Percentiles rank a stretch among this genome's conserved stretches.
These are phyloP conservation scores for Ctenopoma kingsleyae DNA, from an alignment of 2,797 vertebrate genomes.

Conservation along the genomic window DNA sequence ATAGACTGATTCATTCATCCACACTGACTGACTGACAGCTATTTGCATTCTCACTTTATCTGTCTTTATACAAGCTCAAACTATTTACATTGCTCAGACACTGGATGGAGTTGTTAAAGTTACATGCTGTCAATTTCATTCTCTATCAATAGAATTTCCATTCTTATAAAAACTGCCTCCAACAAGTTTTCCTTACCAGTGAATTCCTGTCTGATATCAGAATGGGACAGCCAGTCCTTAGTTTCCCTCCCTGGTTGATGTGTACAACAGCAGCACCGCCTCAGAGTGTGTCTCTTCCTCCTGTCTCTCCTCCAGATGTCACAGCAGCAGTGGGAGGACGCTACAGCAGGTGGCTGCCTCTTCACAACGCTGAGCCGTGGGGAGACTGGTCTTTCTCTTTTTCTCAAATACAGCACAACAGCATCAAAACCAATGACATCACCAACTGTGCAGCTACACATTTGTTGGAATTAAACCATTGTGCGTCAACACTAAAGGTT, in stretches of 20 bases:
- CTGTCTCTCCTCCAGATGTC: constrained; percentile 33
- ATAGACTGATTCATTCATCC: neutral
- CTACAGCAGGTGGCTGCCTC: constrained; percentile 44
- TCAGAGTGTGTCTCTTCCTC: constrained; percentile 5
- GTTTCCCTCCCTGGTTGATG: neutral
- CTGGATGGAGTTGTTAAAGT: neutral
- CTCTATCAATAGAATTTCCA: neutral
- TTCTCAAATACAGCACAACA: neutral
- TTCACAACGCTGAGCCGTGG: neutral
- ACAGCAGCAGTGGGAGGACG: constrained; percentile 30
- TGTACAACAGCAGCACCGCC: neutral
- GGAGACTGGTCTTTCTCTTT: neutral
- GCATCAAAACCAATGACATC: constrained; percentile 27
- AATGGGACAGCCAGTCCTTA: neutral
- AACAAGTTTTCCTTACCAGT: constrained; percentile 40
- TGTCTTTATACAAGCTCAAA: neutral
- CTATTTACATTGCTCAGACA: neutral
- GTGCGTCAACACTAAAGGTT: neutral
- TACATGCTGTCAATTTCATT: neutral
- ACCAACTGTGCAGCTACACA: neutral
- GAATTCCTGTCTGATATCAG: neutral
- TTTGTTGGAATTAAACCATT: neutral
- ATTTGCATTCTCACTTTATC: neutral
- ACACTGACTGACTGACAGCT: neutral
- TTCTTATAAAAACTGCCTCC: neutral